These are phyloP conservation scores for Sebastiscus albofasciatus DNA, from an alignment of 2,797 vertebrate species.

Conservation along the genomic window DNA sequence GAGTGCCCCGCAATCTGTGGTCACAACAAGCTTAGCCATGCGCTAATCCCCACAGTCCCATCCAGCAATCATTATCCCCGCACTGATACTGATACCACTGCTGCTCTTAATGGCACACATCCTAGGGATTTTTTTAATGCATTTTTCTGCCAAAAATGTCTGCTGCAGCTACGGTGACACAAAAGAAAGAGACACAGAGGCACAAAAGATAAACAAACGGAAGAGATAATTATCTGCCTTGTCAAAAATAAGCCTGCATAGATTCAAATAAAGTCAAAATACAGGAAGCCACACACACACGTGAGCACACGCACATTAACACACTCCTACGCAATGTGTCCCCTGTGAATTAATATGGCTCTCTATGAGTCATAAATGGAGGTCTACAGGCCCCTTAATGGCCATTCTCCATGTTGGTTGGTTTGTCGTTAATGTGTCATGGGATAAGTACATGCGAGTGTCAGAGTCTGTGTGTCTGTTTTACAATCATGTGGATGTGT, in stretches of 20 bases:
- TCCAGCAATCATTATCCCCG: constrained; percentile 70
- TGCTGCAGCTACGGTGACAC: not conserved
- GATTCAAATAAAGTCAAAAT: constrained; percentile 36
- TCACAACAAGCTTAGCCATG: constrained; percentile 78
- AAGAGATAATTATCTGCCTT: constrained; percentile 38
- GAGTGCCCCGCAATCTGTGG: constrained; percentile 77
- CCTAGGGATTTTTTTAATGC: not conserved
- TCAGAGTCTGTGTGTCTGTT: constrained; percentile 24
- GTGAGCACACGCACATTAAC: constrained; percentile 18
- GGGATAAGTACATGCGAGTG: constrained; percentile 29
- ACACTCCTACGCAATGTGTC: constrained; percentile 45
- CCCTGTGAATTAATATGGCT: constrained; percentile 55
- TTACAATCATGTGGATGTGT: not conserved
- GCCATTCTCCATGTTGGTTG: constrained; percentile 56
- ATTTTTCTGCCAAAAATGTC: constrained; percentile 7
- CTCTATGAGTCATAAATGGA: constrained; percentile 68
- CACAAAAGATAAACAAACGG: not conserved
- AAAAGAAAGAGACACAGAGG: constrained; percentile 30
- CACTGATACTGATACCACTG: constrained; percentile 58
- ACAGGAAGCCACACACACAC: constrained; percentile 17
- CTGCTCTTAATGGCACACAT: constrained; percentile 54
- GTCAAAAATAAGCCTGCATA: constrained; percentile 11
- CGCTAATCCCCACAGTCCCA: constrained; percentile 72
- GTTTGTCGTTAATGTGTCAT: constrained; percentile 64
- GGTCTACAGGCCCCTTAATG: constrained; percentile 67